A percentile compares a stretch with the other conserved stretches of the same genome.
Evolutionary conservation across 2,888 invertebrate genomes (phyloP).

Genomic region (Hirtodrosophila trivittata): DNA sequence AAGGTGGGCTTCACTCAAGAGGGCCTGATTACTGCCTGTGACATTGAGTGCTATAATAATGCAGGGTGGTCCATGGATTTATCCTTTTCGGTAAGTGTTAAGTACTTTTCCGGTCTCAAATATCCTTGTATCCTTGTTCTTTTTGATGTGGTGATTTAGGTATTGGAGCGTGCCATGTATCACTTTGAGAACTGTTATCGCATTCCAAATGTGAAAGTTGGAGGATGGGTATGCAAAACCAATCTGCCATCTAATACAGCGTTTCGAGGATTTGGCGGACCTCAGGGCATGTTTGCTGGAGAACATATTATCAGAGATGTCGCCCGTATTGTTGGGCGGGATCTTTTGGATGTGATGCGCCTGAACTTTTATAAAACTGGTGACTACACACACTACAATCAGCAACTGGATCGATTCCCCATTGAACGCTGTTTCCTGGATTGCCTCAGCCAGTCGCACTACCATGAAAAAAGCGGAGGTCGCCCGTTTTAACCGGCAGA

Average conservation of each 20-base stretch:
- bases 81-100: conserved; percentile 88
- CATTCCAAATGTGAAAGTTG: conserved; percentile 89
- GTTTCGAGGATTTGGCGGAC: conserved; percentile 95
- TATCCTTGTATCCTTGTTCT: no score
- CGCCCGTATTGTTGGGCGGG: conserved; percentile 88
- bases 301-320: conserved; percentile 92
- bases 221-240: conserved; percentile 92
- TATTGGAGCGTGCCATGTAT: conserved; percentile 92
- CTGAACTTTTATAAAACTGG: conserved; percentile 93
- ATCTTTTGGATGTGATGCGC: conserved; percentile 87
- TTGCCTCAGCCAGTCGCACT: conserved; percentile 88
- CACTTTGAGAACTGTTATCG: conserved; percentile 93
- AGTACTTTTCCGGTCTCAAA: neutral
- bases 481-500: conserved; percentile 89
- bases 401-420: conserved; percentile 89
- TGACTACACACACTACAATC: conserved; percentile 90
- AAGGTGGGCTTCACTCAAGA: conserved; percentile 91
- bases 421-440: conserved; percentile 91
- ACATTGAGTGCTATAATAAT: conserved; percentile 91
- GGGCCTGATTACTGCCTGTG: conserved; percentile 90
- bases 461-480: conserved; percentile 86
- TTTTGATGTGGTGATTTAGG: no score
- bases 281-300: conserved; percentile 94
- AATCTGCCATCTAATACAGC: conserved; percentile 97
- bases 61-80: conserved; percentile 93